Conservation (phyloP, 2,797 vertebrate genomes). For the Gastrophryne carolinensis region DNA sequence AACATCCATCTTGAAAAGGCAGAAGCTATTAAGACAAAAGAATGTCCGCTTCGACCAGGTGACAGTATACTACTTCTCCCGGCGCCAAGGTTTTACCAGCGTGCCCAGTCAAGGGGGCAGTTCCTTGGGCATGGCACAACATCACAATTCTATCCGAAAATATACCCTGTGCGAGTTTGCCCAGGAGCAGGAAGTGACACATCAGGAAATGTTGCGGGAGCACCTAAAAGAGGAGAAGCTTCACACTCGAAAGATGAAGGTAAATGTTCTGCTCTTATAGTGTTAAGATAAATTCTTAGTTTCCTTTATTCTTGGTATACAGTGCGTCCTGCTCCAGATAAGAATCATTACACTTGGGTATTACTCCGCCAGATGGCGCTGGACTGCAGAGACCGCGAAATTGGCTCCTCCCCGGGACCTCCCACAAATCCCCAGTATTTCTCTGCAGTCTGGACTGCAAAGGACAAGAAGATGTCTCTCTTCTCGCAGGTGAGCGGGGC, state of each 20-base stretch:
- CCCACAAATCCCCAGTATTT: too few species aligned
- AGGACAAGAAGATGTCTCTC: too few species aligned
- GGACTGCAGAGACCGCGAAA: too few species aligned
- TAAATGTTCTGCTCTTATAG: conserved; percentile 51
- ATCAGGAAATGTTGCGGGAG: conserved; percentile 83
- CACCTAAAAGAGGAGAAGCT: conserved; percentile 95
- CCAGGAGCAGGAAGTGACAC: conserved; percentile 86
- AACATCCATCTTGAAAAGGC: conserved; percentile 88
- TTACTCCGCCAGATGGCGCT: too few species aligned
- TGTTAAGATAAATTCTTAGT: too few species aligned
- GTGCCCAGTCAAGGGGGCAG: conserved; percentile 95
- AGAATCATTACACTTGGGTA: too few species aligned
- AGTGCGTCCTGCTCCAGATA: too few species aligned
- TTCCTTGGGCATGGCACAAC: conserved; percentile 92
- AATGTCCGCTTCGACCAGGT: conserved; percentile 90
- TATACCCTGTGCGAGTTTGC: conserved; percentile 94
- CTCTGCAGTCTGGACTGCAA: too few species aligned
- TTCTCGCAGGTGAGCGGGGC: too few species aligned
- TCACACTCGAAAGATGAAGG: conserved; percentile 92
- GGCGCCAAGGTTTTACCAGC: conserved; percentile 92
- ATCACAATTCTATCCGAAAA: conserved; percentile 85
- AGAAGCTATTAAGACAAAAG: conserved; percentile 83
- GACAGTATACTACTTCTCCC: conserved; percentile 93
- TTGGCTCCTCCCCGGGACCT: too few species aligned
- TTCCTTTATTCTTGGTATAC: too few species aligned